Percentiles rank a stretch among this genome's conserved stretches.
phyloP scores from a whole-genome alignment of 2,888 invertebrate species.

The Entomobrya multifasciata region DNA sequence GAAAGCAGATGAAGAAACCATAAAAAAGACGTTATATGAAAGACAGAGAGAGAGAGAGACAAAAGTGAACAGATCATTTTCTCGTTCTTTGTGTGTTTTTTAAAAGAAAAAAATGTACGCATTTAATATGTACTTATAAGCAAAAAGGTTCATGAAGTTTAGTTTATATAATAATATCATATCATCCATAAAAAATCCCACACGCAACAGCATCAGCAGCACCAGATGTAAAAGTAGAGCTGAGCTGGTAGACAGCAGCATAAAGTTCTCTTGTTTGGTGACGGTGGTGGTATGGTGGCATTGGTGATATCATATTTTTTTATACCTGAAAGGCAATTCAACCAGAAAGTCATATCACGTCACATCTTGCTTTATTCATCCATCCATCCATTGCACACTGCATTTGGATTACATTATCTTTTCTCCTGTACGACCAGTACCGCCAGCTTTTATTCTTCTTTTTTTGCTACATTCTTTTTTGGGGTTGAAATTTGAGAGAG shows the following conservation, averaged over 20 bases:
- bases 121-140: not conserved
- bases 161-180: conserved; percentile 1
- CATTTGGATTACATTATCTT: conserved; percentile 28
- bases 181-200: conserved; percentile 41
- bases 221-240: no score
- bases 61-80: conserved; percentile 51
- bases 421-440: not conserved
- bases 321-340: conserved; percentile 52
- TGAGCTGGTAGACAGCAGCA: no score
- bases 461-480: no score
- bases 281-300: not conserved
- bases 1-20: conserved; percentile 42
- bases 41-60: conserved; percentile 4
- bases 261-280: not conserved
- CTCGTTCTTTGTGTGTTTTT: not conserved
- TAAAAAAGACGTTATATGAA: conserved; percentile 22
- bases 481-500: not conserved
- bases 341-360: conserved; percentile 54
- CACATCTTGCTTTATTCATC: conserved; percentile 41
- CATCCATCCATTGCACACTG: not conserved
- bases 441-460: not conserved
- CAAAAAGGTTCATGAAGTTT: not conserved
- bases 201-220: not conserved
- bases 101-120: not conserved
- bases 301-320: conserved; percentile 29